Evolutionary conservation across 2,113 vertebrate genomes (phyloP).

Genomic region (Takifugu bimaculatus): DNA sequence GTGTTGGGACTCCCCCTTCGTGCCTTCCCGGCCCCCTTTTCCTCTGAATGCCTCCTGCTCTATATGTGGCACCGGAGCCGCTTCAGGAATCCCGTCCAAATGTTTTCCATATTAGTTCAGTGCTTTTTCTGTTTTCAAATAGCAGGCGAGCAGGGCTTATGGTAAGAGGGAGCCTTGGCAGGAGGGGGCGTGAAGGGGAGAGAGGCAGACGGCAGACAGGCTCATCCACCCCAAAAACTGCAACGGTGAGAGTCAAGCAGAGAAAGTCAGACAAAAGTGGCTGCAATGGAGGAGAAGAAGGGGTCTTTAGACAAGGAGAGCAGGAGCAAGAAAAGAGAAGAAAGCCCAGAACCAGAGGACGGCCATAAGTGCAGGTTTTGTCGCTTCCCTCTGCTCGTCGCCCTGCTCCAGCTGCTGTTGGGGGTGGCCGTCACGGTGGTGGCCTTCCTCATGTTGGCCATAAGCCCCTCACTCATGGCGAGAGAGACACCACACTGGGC

Average conservation of each 20-base stretch:
- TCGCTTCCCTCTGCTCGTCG: slow-evolving; percentile 90
- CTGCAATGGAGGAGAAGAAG: slow-evolving; percentile 60
- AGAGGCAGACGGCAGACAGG: slow-evolving; percentile 41
- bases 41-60: slow-evolving; percentile 61
- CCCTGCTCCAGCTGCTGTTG: slow-evolving; percentile 88
- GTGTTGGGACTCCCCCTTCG: slow-evolving; percentile 83
- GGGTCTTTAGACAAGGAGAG: slow-evolving; percentile 62
- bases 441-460: slow-evolving; percentile 88
- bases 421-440: slow-evolving; percentile 81
- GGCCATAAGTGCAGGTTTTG: slow-evolving; percentile 83
- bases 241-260: slow-evolving; percentile 42
- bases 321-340: slow-evolving; percentile 52
- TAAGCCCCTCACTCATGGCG: slow-evolving; percentile 88
- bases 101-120: slow-evolving; percentile 99
- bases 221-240: slow-evolving; percentile 47
- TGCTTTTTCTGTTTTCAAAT: slow-evolving; percentile 79
- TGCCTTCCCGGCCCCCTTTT: slow-evolving; percentile 57
- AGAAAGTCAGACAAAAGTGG: slow-evolving; percentile 24
- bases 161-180: slow-evolving; percentile 56
- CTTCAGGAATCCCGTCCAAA: slow-evolving; percentile 79
- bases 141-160: slow-evolving; percentile 67
- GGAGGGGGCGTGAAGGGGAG: slow-evolving; percentile 45
- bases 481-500: slow-evolving; percentile 97
- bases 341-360: slow-evolving; percentile 68
- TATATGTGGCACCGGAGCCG: slow-evolving; percentile 83